phyloP scores from a whole-genome alignment of 92 coral and sea anemone species.

The Palythoa heliodiscus region DNA sequence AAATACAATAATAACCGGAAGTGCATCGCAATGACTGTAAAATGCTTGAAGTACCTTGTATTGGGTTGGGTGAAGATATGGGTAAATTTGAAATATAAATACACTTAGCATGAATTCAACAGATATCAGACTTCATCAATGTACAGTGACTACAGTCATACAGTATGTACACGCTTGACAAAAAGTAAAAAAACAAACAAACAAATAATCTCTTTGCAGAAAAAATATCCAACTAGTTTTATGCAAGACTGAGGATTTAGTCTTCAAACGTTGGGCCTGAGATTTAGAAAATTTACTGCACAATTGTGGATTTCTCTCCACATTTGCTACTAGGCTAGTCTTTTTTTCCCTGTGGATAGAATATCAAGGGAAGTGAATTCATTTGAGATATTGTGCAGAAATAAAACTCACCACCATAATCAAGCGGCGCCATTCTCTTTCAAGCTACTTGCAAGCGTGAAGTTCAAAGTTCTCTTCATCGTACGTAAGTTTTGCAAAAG shows the following conservation, averaged over 20 bases:
- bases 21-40: slow-evolving; percentile 6
- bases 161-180: no score
- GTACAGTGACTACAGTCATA: no score
- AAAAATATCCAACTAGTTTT: background rate
- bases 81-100: background rate
- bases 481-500: no score
- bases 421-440: background rate
- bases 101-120: background rate
- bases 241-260: no score
- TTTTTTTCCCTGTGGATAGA: background rate
- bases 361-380: slow-evolving; percentile 2
- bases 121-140: slow-evolving; percentile 6
- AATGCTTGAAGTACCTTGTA: slow-evolving; percentile 11
- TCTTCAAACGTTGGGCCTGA: background rate
- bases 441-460: background rate
- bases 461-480: no score
- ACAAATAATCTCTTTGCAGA: no score
- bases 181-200: no score
- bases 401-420: background rate
- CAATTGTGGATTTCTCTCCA: background rate
- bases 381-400: slow-evolving; percentile 21
- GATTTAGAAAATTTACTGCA: background rate
- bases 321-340: background rate
- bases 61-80: background rate
- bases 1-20: slow-evolving; percentile 29